phyloP scores from a whole-genome alignment of 1,140 invertebrate species.

The Philotrypesis tridentata region DNA sequence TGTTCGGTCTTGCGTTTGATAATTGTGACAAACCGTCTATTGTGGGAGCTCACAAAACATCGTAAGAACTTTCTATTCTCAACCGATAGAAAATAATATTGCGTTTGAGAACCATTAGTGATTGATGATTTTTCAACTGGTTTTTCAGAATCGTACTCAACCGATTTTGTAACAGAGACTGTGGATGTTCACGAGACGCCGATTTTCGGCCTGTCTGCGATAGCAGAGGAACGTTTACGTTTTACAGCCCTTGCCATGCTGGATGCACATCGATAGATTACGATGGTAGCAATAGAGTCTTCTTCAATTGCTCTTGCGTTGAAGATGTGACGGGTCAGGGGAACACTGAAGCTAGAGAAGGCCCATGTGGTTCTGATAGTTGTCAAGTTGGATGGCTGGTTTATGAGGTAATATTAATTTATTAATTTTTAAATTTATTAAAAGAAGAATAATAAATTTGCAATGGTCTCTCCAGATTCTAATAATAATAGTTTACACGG shows the following conservation, averaged over 20 bases:
- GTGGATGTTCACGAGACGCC: slow-evolving; percentile 76
- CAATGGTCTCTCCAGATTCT: slow-evolving; percentile 57
- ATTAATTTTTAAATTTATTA: neutral
- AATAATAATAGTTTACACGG: slow-evolving; percentile 57
- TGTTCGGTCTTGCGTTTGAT: slow-evolving; percentile 76
- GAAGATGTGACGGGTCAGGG: slow-evolving; percentile 54
- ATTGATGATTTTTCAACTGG: too few species aligned
- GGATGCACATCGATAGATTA: slow-evolving; percentile 74
- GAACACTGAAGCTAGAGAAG: slow-evolving; percentile 71
- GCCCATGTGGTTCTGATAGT: slow-evolving; percentile 73
- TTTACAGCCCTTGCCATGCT: slow-evolving; percentile 82
- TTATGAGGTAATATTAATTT: slow-evolving; percentile 74
- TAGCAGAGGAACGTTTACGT: slow-evolving; percentile 73
- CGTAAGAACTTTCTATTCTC: slow-evolving; percentile 57
- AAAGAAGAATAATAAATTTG: neutral
- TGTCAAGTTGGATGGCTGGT: slow-evolving; percentile 75
- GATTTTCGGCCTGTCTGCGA: slow-evolving; percentile 81
- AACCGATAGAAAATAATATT: too few species aligned
- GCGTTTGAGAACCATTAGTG: too few species aligned
- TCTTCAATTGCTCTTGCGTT: slow-evolving; percentile 74
- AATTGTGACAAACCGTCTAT: slow-evolving; percentile 75
- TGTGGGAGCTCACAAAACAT: slow-evolving; percentile 64
- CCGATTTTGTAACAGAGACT: slow-evolving; percentile 77
- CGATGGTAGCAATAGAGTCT: slow-evolving; percentile 70
- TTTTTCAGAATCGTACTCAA: slow-evolving; percentile 58